Conservation (phyloP, 30 jellyfish, hydroid and myxozoan species). For the Aurelia aurita complex sp. Pacific region DNA sequence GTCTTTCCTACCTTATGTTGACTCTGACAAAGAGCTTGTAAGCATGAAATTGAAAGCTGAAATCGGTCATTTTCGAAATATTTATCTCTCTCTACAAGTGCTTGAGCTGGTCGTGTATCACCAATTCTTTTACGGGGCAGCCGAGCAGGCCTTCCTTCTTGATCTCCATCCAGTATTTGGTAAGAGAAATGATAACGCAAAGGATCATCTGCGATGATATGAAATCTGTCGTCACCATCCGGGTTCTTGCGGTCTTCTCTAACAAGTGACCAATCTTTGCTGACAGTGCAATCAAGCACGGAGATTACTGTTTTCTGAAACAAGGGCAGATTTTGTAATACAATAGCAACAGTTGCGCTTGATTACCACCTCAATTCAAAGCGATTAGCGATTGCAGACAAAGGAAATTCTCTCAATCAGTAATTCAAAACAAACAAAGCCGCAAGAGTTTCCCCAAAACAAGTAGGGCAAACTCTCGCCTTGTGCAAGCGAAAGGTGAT, state of each 20-base stretch:
- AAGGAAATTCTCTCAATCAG: too few species aligned
- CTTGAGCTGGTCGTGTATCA: conserved; percentile 42
- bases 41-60: conserved; percentile 43
- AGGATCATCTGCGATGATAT: conserved; percentile 69
- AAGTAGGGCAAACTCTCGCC: too few species aligned
- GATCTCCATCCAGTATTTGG: conserved; percentile 90
- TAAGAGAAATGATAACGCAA: conserved; percentile 82
- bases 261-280: conserved; percentile 27
- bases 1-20: conserved; percentile 35
- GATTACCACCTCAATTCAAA: too few species aligned
- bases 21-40: conserved; percentile 65
- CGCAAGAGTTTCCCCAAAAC: too few species aligned
- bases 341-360: background rate
- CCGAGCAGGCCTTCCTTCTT: conserved; percentile 77
- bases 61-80: background rate
- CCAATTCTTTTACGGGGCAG: background rate
- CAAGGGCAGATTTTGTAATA: background rate
- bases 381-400: too few species aligned
- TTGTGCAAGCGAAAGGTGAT: too few species aligned
- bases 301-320: conserved; percentile 89
- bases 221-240: conserved; percentile 4
- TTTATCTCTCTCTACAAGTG: conserved; percentile 3
- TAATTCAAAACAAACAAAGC: too few species aligned
- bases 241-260: too few species aligned
- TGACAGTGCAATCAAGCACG: conserved; percentile 68